Evolutionary conservation across 2,113 vertebrate genomes (phyloP), one percentile per base, ranked within the genome.

Genomic region (Rallus limicola): DNA sequence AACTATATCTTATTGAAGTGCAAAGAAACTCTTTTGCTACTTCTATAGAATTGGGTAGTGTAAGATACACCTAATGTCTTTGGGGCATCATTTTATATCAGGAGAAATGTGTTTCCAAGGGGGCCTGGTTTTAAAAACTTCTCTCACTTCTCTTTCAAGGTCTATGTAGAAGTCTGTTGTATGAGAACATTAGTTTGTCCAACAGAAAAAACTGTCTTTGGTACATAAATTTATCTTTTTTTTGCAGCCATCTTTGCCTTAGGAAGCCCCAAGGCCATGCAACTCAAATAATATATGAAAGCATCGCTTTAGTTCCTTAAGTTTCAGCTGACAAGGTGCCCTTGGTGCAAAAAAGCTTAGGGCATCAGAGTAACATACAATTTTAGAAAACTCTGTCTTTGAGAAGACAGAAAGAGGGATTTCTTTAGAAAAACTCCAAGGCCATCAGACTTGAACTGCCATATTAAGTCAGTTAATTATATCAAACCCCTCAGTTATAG

Each of bases 191-290:
- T 86, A 82, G 65, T 93, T 95, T 95, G 93, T 96, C 95, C 92
- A 86, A 95, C 86, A 96, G 48, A 95, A 97, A 95, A 91, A 90
- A 95, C 92, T 74, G 20, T 21, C 85, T 97, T 96, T 97, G 93
- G 92, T 97, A 96, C 77, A 91, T 96, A 97, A 95, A 96, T 96
- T 96, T 96, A 68, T 84, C 79, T 85, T 58, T 93, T 48, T 88
- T 91, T 96, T 89, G 53, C 83, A 95, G 44, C 84, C 88, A 92
- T 97, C 74, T 96, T 96, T 94, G 94, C 97, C 95, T 95, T 88
- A 90, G 95, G 95, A 97, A 96, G 82, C 97, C 95, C 62, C 89
- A 97, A 92, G 95, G 97, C 97, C 97, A 93, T 96, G 85, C 62
- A 97, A 88, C 93, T 96, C 86, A 86, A 96, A 95, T 69, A 89